These are phyloP conservation scores for Heterochromis multidens DNA, from an alignment of 2,113 vertebrate species.

Conservation along the genomic window DNA sequence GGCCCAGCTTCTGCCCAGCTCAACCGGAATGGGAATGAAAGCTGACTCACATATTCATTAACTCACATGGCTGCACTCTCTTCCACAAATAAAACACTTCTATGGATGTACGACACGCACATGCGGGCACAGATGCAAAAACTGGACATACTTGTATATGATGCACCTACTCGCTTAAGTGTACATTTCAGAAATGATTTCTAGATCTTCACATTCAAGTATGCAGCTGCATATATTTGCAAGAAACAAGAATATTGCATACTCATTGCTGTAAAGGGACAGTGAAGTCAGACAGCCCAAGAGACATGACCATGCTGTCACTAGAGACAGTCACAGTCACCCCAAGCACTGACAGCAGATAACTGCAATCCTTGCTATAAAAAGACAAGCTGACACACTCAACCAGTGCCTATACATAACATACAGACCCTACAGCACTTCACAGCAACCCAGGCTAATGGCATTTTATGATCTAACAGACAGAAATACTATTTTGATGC, in stretches of 20 bases:
- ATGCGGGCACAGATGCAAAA: neutral
- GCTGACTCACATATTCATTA: constrained; percentile 70
- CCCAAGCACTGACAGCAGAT: constrained; percentile 40
- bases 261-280: neutral
- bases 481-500: neutral
- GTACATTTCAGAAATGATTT: neutral
- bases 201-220: neutral
- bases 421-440: constrained; percentile 4
- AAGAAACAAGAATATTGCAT: neutral
- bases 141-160: neutral
- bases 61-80: constrained; percentile 63
- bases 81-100: constrained; percentile 50
- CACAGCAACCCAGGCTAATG: neutral
- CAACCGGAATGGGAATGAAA: constrained; percentile 58
- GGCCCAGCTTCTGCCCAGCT: constrained; percentile 52
- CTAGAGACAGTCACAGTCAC: constrained; percentile 25
- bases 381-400: constrained; percentile 59
- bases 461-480: neutral
- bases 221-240: neutral
- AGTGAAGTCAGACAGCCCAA: neutral
- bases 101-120: neutral
- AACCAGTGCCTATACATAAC: constrained; percentile 51
- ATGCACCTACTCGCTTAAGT: neutral
- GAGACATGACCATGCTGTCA: constrained; percentile 12
- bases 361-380: constrained; percentile 53